A percentile compares a stretch with the other conserved stretches of the same genome.
These are phyloP conservation scores for Macrocentrus cingulum DNA, from an alignment of 1,140 invertebrate species.

Conservation along the genomic window DNA sequence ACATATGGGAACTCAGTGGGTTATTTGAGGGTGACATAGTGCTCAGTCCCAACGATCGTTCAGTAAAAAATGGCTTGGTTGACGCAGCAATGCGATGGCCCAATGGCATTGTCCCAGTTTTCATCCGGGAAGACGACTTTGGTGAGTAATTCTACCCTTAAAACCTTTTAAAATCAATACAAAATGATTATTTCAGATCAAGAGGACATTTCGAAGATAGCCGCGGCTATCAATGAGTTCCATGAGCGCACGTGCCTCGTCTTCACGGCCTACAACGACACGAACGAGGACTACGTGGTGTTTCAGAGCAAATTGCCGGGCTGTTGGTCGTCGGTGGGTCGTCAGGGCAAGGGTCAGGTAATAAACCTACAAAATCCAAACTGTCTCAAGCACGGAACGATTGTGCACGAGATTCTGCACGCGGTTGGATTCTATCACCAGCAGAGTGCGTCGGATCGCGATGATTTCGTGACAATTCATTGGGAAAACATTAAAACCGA, in stretches of 20 bases:
- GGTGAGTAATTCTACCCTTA: constrained; percentile 54
- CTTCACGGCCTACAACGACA: constrained; percentile 60
- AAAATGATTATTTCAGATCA: constrained; percentile 42
- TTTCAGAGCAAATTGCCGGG: constrained; percentile 51
- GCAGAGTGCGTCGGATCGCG: constrained; percentile 68
- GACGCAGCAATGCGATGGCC: constrained; percentile 66
- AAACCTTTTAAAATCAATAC: not conserved
- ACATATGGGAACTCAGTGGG: constrained; percentile 63
- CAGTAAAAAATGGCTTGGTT: constrained; percentile 62
- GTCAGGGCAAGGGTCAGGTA: constrained; percentile 62
- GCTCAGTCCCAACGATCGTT: constrained; percentile 44
- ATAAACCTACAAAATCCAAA: constrained; percentile 62
- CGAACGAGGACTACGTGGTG: constrained; percentile 61
- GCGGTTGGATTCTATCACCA: constrained; percentile 71
- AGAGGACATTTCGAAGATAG: constrained; percentile 55
- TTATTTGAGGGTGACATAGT: constrained; percentile 65
- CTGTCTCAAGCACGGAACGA: constrained; percentile 63
- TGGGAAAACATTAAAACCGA: constrained; percentile 68
- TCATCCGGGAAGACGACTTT: constrained; percentile 67
- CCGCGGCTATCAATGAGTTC: constrained; percentile 59
- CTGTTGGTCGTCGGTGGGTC: constrained; percentile 63
- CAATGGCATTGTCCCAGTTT: constrained; percentile 66
- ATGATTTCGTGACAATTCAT: constrained; percentile 65
- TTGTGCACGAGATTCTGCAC: constrained; percentile 69
- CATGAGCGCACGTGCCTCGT: constrained; percentile 64